Conservation (phyloP, 1,140 invertebrate genomes). For the Uloborus diversus region DNA sequence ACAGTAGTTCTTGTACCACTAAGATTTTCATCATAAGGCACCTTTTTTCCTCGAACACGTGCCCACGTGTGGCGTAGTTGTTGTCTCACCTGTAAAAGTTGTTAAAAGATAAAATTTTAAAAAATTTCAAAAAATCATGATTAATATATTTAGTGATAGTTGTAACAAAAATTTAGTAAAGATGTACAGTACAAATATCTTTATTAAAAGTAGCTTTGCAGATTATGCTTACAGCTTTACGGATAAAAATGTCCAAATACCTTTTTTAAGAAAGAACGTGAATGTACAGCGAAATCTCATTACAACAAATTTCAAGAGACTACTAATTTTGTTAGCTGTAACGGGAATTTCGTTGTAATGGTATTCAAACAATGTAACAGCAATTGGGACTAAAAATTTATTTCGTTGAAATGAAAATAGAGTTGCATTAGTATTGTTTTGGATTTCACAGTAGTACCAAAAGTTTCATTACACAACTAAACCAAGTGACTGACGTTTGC, state of each 20-base stretch:
- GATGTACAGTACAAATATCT: neutral
- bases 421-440: too few species aligned
- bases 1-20: slow-evolving; percentile 65
- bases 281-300: too few species aligned
- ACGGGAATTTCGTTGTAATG: too few species aligned
- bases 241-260: neutral
- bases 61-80: slow-evolving; percentile 64
- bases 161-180: neutral
- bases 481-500: too few species aligned
- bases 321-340: too few species aligned
- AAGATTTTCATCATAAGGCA: slow-evolving; percentile 71
- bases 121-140: slow-evolving; percentile 13
- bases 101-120: neutral
- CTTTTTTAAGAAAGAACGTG: too few species aligned
- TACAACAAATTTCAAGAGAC: too few species aligned
- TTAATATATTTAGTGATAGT: neutral
- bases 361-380: too few species aligned
- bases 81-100: slow-evolving; percentile 62
- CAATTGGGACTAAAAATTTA: too few species aligned
- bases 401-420: too few species aligned
- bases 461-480: too few species aligned
- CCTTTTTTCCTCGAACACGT: slow-evolving; percentile 82
- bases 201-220: neutral
- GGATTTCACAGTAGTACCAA: too few species aligned
- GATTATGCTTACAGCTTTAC: neutral